phyloP scores from a whole-genome alignment of 2,888 invertebrate genomes.

The Abrostola tripartita region DNA sequence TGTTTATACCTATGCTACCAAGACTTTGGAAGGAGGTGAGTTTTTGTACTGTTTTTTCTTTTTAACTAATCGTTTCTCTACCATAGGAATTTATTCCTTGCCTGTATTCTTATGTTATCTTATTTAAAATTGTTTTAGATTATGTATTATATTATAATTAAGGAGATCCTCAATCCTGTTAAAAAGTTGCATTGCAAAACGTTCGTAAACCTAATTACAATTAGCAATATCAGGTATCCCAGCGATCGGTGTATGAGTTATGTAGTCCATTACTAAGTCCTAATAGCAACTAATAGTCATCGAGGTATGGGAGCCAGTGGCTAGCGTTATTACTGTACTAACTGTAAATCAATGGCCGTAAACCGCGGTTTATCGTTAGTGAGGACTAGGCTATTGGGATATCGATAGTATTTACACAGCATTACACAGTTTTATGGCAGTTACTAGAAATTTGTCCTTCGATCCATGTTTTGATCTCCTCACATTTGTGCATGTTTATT shows the following conservation, averaged over 20 bases:
- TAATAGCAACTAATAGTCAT: slow-evolving; percentile 3
- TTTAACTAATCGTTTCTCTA: too few relatives aligned
- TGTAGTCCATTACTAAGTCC: neutral
- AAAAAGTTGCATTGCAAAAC: neutral
- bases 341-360: slow-evolving; percentile 5
- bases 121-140: too few relatives aligned
- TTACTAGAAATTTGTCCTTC: neutral
- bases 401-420: neutral
- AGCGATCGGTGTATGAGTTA: neutral
- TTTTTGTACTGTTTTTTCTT: too few relatives aligned
- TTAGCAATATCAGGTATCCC: neutral
- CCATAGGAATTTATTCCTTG: too few relatives aligned
- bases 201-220: neutral
- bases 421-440: neutral
- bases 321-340: slow-evolving; percentile 3
- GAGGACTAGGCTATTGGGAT: neutral
- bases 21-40: slow-evolving; percentile 89
- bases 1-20: slow-evolving; percentile 89
- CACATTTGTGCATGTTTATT: neutral
- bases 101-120: too few relatives aligned
- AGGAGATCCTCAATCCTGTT: too few relatives aligned
- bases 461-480: neutral
- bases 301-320: slow-evolving; percentile 1
- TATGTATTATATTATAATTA: too few relatives aligned
- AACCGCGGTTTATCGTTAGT: neutral